Percentiles rank a stretch among this genome's conserved stretches.
These are phyloP conservation scores for Sylvia borin DNA, from an alignment of 2,797 vertebrate species.

Conservation along the genomic window DNA sequence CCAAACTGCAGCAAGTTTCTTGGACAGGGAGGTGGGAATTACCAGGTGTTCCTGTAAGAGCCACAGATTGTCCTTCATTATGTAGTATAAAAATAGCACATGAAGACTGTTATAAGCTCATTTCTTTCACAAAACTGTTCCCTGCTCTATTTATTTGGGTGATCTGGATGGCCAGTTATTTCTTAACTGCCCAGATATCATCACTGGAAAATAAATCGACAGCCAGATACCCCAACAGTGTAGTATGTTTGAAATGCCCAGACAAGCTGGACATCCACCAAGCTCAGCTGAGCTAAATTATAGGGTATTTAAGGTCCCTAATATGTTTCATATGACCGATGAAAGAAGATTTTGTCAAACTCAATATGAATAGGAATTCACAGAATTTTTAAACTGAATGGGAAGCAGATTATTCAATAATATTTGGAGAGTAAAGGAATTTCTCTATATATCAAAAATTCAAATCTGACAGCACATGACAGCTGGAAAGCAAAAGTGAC, in stretches of 20 bases:
- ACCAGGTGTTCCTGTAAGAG: not conserved
- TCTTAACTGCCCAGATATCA: not conserved
- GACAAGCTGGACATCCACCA: not conserved
- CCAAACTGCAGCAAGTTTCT: not conserved
- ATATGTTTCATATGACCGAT: not conserved
- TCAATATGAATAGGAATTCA: constrained; percentile 18
- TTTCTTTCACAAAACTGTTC: not conserved
- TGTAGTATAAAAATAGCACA: not conserved
- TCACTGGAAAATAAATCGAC: not conserved
- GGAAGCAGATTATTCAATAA: not conserved
- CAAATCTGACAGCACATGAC: not conserved
- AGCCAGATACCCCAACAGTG: not conserved
- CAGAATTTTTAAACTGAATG: not conserved
- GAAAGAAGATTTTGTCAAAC: constrained; percentile 21
- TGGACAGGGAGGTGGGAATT: not conserved
- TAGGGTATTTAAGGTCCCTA: not conserved
- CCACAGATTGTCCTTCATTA: not conserved
- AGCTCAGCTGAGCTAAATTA: constrained; percentile 7
- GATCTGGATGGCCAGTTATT: not conserved
- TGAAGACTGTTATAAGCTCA: not conserved
- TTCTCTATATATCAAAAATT: not conserved
- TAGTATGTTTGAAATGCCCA: not conserved
- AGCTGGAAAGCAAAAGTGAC: not conserved
- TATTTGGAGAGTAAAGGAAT: not conserved
- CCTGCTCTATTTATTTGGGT: not conserved